A percentile compares a stretch with the other conserved stretches of the same genome.
Conservation (phyloP, 2,797 vertebrate species). For the Amblyraja radiata region DNA sequence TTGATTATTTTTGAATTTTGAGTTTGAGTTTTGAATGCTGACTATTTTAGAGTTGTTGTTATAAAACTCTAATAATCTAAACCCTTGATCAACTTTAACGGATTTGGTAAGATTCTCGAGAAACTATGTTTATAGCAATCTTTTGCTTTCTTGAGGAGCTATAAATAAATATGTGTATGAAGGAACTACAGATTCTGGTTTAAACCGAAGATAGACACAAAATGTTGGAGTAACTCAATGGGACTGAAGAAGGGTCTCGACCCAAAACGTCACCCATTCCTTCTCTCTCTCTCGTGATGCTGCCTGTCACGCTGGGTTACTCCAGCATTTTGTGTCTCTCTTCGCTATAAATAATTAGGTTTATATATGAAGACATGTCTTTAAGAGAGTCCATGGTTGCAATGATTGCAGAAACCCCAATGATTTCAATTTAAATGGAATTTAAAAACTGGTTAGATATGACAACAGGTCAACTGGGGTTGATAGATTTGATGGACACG, state of each 20-base stretch:
- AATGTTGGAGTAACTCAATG: no score
- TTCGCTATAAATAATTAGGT: not conserved
- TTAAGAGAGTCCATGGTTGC: not conserved
- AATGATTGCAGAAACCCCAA: not conserved
- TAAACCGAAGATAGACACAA: no score
- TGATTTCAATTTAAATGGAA: not conserved
- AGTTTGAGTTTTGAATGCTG: not conserved
- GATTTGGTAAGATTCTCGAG: not conserved
- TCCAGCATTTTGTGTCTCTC: no score
- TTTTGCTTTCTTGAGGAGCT: not conserved
- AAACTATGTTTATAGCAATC: not conserved
- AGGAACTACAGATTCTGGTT: no score
- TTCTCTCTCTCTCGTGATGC: no score
- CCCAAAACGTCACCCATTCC: no score
- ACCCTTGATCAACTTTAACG: not conserved
- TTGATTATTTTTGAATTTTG: not conserved
- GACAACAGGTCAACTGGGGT: not conserved
- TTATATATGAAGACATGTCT: not conserved
- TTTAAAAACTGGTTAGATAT: not conserved
- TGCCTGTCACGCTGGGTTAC: no score
- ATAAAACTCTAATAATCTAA: not conserved
- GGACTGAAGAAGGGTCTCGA: no score
- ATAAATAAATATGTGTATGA: no score
- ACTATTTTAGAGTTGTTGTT: not conserved
- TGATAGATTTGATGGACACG: not conserved